Percentiles rank a stretch among this genome's conserved stretches.
phyloP scores from a whole-genome alignment of 1,140 invertebrate genomes.

The Drosophila lowei region DNA sequence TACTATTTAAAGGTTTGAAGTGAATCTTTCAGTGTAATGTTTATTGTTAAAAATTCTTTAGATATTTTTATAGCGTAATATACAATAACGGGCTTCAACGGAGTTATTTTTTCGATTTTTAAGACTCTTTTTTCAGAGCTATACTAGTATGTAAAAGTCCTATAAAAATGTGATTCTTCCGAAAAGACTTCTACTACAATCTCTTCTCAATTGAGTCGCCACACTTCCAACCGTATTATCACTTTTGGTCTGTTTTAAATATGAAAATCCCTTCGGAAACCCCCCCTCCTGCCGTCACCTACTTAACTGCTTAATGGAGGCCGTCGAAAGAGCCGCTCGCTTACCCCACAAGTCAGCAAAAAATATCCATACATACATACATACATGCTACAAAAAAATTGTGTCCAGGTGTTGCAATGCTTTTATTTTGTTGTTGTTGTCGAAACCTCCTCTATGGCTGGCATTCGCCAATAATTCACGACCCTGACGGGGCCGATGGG shows the following conservation, averaged over 20 bases:
- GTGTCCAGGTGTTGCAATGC: slow-evolving; percentile 75
- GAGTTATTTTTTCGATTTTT: no score
- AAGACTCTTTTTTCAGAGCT: no score
- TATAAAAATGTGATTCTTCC: no score
- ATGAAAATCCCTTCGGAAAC: slow-evolving; percentile 1
- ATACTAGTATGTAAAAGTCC: no score
- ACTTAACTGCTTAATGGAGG: slow-evolving; percentile 52
- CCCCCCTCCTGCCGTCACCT: slow-evolving; percentile 13
- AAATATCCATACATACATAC: not conserved
- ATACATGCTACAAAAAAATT: slow-evolving; percentile 44
- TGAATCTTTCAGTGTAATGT: no score
- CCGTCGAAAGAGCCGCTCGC: slow-evolving; percentile 21
- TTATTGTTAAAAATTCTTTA: no score
- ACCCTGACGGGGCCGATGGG: slow-evolving; percentile 52
- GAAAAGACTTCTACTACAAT: not conserved
- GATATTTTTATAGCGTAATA: no score
- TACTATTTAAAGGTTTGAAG: no score
- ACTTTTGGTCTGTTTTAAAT: not conserved
- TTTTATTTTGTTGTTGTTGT: slow-evolving; percentile 34
- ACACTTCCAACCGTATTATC: not conserved
- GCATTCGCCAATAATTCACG: slow-evolving; percentile 73
- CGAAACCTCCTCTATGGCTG: slow-evolving; percentile 37
- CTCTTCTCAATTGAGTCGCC: not conserved
- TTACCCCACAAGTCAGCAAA: slow-evolving; percentile 18
- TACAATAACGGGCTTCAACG: no score